Percentiles rank a stretch among this genome's conserved stretches.
Evolutionary conservation across 1,140 invertebrate species (phyloP).

Genomic region (Diorhabda sublineata): DNA sequence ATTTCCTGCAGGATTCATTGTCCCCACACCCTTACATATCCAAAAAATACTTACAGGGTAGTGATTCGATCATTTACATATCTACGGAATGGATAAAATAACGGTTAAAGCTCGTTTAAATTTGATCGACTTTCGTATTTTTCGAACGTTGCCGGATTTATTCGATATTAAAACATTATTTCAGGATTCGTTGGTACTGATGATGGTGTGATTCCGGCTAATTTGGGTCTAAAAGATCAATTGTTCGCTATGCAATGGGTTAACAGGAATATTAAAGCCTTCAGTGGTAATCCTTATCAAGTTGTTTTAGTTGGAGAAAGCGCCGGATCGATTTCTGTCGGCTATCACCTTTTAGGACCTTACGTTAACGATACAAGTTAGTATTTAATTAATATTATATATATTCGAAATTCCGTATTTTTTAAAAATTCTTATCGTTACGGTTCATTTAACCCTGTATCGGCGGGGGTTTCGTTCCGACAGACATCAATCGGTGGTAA

Average conservation of each 20-base stretch:
- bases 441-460: no score
- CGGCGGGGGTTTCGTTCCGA: no score
- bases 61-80: no score
- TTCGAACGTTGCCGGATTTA: no score
- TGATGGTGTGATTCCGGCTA: background rate
- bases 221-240: constrained; percentile 3
- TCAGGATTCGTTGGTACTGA: background rate
- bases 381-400: background rate
- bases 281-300: background rate
- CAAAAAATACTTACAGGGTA: no score
- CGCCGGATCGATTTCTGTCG: constrained; percentile 1
- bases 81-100: no score
- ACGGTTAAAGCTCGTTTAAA: no score
- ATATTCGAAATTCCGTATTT: background rate
- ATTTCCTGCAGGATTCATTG: no score
- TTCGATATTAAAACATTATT: background rate
- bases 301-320: constrained; percentile 1
- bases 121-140: no score
- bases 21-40: no score
- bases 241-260: background rate
- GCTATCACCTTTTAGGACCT: background rate
- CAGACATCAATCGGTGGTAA: no score
- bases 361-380: background rate
- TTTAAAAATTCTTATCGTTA: background rate
- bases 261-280: background rate